These are phyloP conservation scores for Thymallus thymallus DNA, from an alignment of 2,113 vertebrate species.

Conservation along the genomic window DNA sequence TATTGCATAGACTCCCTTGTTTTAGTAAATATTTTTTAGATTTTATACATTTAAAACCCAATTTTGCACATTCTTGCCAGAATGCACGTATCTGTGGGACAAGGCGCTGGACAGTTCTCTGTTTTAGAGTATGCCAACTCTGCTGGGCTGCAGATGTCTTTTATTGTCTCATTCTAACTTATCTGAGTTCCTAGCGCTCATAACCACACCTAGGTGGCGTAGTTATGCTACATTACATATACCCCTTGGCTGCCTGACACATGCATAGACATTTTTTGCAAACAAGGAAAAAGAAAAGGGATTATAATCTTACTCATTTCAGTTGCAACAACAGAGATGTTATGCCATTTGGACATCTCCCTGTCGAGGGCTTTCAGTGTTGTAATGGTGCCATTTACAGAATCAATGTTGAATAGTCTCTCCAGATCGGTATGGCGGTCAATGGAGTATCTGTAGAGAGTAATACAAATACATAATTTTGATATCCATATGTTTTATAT, in stretches of 20 bases:
- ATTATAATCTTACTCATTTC: constrained; percentile 84
- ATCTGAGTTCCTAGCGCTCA: too few relatives aligned
- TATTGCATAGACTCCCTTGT: too few relatives aligned
- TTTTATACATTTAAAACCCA: neutral
- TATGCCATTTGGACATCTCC: constrained; percentile 92
- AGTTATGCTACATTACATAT: too few relatives aligned
- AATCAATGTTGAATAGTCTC: constrained; percentile 87
- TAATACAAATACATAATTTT: neutral
- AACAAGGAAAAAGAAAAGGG: neutral
- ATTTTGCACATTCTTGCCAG: too few relatives aligned
- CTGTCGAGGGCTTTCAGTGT: constrained; percentile 88
- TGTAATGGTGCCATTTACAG: constrained; percentile 91
- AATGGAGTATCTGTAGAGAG: constrained; percentile 84
- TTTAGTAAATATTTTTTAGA: too few relatives aligned
- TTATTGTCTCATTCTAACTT: too few relatives aligned
- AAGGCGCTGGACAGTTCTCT: too few relatives aligned
- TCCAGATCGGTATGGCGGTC: constrained; percentile 93
- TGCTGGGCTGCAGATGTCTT: too few relatives aligned
- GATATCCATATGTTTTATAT: neutral
- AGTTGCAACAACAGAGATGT: constrained; percentile 89
- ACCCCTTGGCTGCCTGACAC: neutral
- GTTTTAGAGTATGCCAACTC: too few relatives aligned
- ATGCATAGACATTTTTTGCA: neutral
- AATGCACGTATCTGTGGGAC: too few relatives aligned
- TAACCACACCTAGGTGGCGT: too few relatives aligned